phyloP scores from a whole-genome alignment of 1,140 invertebrate species.

The Megalopta genalis region DNA sequence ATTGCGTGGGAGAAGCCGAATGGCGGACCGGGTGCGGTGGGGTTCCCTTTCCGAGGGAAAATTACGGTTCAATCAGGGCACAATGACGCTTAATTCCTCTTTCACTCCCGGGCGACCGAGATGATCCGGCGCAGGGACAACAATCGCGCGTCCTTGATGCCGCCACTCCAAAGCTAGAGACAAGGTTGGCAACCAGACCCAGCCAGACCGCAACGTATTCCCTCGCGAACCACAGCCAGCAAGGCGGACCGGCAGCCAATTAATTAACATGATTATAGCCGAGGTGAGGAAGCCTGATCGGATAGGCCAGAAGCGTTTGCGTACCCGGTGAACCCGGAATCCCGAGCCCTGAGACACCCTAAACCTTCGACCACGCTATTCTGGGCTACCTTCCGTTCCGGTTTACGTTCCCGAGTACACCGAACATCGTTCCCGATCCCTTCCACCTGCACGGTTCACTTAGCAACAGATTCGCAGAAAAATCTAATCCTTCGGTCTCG shows the following conservation, averaged over 20 bases:
- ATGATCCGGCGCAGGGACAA: conserved; percentile 15
- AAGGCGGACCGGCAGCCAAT: conserved; percentile 47
- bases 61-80: conserved; percentile 10
- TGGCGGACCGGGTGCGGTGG: background rate
- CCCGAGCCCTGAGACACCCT: too few species aligned
- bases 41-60: background rate
- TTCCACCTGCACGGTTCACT: too few species aligned
- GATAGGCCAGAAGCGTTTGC: conserved; percentile 44
- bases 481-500: too few species aligned
- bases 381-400: too few species aligned
- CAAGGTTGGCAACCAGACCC: conserved; percentile 34
- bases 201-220: conserved; percentile 38
- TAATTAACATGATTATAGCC: conserved; percentile 59
- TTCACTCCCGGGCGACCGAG: background rate
- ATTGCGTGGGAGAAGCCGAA: background rate
- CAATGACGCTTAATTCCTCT: conserved; percentile 31
- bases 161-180: conserved; percentile 6
- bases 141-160: conserved; percentile 13
- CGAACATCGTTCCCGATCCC: too few species aligned
- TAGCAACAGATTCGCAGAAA: too few species aligned
- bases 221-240: conserved; percentile 32
- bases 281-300: conserved; percentile 53
- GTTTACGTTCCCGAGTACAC: too few species aligned
- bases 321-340: background rate
- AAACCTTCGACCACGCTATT: too few species aligned